Evolutionary conservation across 2,888 invertebrate genomes (phyloP).

Genomic region (Agrochola lota): DNA sequence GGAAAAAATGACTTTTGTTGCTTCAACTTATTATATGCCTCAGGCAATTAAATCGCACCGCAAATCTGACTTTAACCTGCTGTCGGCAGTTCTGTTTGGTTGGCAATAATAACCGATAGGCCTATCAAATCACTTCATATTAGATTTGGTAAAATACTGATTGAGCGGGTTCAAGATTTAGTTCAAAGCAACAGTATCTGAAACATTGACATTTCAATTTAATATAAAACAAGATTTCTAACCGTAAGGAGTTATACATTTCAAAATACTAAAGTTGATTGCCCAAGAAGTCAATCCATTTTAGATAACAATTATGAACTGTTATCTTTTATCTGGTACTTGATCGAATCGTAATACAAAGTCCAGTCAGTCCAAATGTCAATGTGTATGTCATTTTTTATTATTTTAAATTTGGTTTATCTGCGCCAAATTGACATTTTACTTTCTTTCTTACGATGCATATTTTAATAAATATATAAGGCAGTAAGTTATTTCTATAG

Average conservation of each 20-base stretch:
- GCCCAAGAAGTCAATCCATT: neutral
- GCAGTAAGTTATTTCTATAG: neutral
- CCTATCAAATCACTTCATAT: neutral
- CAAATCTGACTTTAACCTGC: too few relatives aligned
- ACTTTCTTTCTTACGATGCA: neutral
- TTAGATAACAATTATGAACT: neutral
- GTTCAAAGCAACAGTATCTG: neutral
- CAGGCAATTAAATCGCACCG: too few relatives aligned
- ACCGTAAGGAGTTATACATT: neutral
- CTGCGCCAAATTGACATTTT: neutral
- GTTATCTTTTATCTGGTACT: slow-evolving; percentile 15
- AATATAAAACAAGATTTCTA: neutral
- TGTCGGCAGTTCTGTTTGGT: neutral
- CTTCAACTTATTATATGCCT: too few relatives aligned
- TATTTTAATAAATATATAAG: neutral
- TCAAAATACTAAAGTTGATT: neutral
- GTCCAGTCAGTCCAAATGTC: slow-evolving; percentile 12
- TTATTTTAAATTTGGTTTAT: neutral
- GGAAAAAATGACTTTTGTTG: too few relatives aligned
- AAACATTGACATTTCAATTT: neutral
- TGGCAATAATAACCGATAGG: neutral
- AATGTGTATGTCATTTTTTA: neutral
- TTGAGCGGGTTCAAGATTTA: neutral
- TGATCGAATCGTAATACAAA: slow-evolving; percentile 18
- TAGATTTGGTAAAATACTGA: neutral